These are phyloP conservation scores for Bombus pyrosoma DNA, from an alignment of 1,140 invertebrate genomes.

Conservation along the genomic window DNA sequence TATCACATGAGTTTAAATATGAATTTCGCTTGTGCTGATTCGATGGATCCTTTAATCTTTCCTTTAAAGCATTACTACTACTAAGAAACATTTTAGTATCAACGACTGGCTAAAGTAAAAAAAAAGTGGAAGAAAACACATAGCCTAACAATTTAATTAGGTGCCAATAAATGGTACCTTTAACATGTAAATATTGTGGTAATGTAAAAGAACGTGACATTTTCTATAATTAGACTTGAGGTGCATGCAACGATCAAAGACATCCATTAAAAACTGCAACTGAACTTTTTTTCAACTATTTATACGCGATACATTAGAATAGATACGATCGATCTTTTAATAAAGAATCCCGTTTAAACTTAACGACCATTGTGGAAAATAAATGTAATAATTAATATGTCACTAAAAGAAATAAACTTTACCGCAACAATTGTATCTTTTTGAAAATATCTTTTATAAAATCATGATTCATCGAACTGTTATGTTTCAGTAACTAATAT, in stretches of 20 bases:
- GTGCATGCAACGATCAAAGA: slow-evolving; percentile 67
- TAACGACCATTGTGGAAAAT: slow-evolving; percentile 17
- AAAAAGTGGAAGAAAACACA: neutral
- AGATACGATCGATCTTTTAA: slow-evolving; percentile 9
- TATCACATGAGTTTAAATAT: neutral
- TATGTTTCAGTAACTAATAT: neutral
- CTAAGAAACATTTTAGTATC: slow-evolving; percentile 39
- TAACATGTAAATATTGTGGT: slow-evolving; percentile 59
- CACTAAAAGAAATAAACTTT: slow-evolving; percentile 42
- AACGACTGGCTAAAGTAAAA: neutral
- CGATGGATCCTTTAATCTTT: slow-evolving; percentile 9
- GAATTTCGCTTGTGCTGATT: slow-evolving; percentile 19
- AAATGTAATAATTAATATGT: slow-evolving; percentile 46
- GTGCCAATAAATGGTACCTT: slow-evolving; percentile 48
- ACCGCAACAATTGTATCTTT: slow-evolving; percentile 25
- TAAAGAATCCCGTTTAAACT: slow-evolving; percentile 22
- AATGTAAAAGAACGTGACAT: slow-evolving; percentile 45
- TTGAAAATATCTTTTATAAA: slow-evolving; percentile 5
- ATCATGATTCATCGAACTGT: neutral
- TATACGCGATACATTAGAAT: slow-evolving; percentile 42
- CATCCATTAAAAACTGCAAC: slow-evolving; percentile 52
- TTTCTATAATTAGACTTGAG: slow-evolving; percentile 67
- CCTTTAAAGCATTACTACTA: slow-evolving; percentile 43
- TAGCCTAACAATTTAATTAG: slow-evolving; percentile 62
- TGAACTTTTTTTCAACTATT: slow-evolving; percentile 60